These are phyloP conservation scores for Macrobrachium nipponense DNA, from an alignment of 1,140 invertebrate species.

Conservation along the genomic window DNA sequence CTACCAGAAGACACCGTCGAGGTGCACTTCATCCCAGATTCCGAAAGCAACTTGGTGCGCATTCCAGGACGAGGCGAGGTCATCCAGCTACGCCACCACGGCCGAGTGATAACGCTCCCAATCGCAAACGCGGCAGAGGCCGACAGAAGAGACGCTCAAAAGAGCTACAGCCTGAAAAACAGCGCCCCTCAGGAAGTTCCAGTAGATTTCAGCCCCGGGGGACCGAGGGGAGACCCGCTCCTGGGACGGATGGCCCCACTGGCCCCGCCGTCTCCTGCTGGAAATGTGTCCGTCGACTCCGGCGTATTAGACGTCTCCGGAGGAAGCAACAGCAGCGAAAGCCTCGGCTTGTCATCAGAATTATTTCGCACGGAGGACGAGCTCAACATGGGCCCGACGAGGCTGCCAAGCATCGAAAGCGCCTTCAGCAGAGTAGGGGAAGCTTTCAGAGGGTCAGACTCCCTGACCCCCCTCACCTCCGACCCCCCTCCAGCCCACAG, in stretches of 20 bases:
- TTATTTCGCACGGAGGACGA: conserved; percentile 30
- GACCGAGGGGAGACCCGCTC: conserved; percentile 42
- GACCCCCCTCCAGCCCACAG: conserved; percentile 26
- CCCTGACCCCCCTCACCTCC: neutral
- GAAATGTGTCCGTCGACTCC: conserved; percentile 45
- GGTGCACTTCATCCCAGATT: conserved; percentile 52
- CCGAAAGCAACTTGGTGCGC: conserved; percentile 49
- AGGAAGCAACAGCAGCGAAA: conserved; percentile 46
- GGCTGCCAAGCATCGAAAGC: conserved; percentile 63
- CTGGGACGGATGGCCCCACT: conserved; percentile 34
- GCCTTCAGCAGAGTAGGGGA: conserved; percentile 63
- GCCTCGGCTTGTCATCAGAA: conserved; percentile 32
- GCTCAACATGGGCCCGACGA: conserved; percentile 35
- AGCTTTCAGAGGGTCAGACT: conserved; percentile 45
- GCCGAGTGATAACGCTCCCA: conserved; percentile 44
- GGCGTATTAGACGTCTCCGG: conserved; percentile 55
- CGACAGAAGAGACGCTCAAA: neutral
- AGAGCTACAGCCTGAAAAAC: conserved; percentile 14
- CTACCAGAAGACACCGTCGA: conserved; percentile 48
- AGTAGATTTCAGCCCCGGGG: conserved; percentile 54
- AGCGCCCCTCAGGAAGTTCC: conserved; percentile 32
- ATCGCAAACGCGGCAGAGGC: conserved; percentile 4
- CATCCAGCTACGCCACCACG: conserved; percentile 47
- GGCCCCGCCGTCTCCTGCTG: conserved; percentile 27
- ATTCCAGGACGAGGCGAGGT: conserved; percentile 45